A percentile compares a stretch with the other conserved stretches of the same genome.
phyloP scores from a whole-genome alignment of 2,113 vertebrate species.

The Rhombomys opimus region DNA sequence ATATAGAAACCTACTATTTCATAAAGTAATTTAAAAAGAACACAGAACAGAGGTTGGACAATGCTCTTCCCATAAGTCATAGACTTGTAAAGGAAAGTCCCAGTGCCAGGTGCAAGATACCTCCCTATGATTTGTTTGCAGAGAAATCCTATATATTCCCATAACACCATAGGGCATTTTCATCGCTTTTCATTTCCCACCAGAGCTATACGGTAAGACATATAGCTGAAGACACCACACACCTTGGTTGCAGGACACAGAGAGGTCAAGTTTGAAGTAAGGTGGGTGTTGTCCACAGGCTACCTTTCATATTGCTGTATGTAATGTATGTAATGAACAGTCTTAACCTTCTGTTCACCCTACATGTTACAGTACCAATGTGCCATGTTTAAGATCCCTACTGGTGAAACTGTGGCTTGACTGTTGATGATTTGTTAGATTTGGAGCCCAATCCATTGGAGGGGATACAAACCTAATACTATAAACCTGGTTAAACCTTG shows the following conservation, averaged over 20 bases:
- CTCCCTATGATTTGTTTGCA: neutral
- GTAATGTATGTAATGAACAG: neutral
- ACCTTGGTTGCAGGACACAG: neutral
- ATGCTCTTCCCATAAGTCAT: neutral
- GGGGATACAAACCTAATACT: neutral
- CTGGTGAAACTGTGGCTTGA: neutral
- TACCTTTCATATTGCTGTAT: neutral
- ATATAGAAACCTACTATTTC: neutral
- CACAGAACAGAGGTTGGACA: neutral
- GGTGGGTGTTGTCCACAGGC: neutral
- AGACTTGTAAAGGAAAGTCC: neutral
- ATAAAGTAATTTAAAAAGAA: neutral
- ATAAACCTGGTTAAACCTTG: neutral
- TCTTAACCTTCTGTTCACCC: neutral
- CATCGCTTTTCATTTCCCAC: neutral
- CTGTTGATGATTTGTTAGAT: neutral
- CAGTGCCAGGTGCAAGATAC: neutral
- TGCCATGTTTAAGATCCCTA: neutral
- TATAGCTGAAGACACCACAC: neutral
- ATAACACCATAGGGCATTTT: neutral
- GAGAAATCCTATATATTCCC: neutral
- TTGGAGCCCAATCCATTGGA: neutral
- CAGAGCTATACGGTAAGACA: neutral
- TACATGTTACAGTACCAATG: neutral
- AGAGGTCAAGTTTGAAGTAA: neutral